Conservation (phyloP, 2,888 invertebrate species). For the Hydriomena furcata region DNA sequence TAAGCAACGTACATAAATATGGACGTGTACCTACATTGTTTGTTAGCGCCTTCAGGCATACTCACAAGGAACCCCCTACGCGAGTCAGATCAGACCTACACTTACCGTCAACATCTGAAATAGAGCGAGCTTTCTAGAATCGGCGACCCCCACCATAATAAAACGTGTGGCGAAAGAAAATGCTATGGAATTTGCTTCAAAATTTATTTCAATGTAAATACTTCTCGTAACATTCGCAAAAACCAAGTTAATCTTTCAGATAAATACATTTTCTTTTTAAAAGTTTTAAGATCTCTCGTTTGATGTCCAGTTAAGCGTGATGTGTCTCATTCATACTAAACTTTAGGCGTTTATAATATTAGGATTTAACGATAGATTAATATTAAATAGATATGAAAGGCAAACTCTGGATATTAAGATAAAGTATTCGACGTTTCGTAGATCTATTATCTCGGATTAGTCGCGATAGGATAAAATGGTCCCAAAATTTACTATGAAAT, state of each 20-base stretch:
- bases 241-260: constrained; percentile 47
- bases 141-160: constrained; percentile 72
- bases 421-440: constrained; percentile 27
- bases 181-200: constrained; percentile 76
- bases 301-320: constrained; percentile 53
- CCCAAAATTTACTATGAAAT: constrained; percentile 82
- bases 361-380: constrained; percentile 32
- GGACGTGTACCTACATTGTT: constrained; percentile 57
- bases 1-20: constrained; percentile 40
- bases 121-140: constrained; percentile 73
- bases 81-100: constrained; percentile 73
- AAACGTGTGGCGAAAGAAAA: constrained; percentile 70
- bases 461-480: constrained; percentile 68
- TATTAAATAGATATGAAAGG: constrained; percentile 33
- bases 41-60: constrained; percentile 44
- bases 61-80: constrained; percentile 62
- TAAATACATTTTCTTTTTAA: constrained; percentile 49
- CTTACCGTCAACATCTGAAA: constrained; percentile 84
- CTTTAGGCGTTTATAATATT: constrained; percentile 60
- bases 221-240: constrained; percentile 71
- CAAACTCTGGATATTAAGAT: constrained; percentile 36
- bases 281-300: constrained; percentile 45
- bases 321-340: constrained; percentile 73
- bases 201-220: constrained; percentile 77
- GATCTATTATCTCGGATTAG: constrained; percentile 51